Conservation (phyloP, 2,797 vertebrate genomes). For the Simalia tracyae region DNA sequence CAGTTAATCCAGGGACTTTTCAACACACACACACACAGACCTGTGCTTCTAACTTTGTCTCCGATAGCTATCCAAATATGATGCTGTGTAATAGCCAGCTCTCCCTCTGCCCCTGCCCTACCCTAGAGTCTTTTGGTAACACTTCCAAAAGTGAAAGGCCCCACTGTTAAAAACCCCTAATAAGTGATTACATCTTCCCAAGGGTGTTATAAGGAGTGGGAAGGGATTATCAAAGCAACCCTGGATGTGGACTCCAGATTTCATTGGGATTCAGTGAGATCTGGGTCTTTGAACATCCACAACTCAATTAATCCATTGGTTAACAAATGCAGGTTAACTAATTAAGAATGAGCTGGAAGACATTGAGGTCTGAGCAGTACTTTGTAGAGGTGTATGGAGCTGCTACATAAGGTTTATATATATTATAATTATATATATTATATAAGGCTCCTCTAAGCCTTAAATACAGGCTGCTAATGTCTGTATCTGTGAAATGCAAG, state of each 20-base stretch:
- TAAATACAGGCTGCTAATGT: neutral
- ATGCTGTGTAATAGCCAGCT: neutral
- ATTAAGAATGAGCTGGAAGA: neutral
- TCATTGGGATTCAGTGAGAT: neutral
- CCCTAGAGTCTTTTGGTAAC: neutral
- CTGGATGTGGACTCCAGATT: no score
- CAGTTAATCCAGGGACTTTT: neutral
- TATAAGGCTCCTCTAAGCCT: neutral
- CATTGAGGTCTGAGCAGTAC: neutral
- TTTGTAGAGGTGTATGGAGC: no score
- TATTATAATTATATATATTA: no score
- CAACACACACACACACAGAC: neutral
- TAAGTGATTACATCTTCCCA: neutral
- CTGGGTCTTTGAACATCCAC: neutral
- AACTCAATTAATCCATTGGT: constrained; percentile 3
- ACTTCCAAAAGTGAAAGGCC: neutral
- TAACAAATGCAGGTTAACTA: neutral
- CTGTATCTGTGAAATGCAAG: neutral
- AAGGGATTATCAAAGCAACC: neutral
- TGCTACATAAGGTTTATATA: no score
- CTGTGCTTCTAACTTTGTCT: neutral
- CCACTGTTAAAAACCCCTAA: neutral
- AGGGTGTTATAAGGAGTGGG: neutral
- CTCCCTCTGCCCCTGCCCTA: neutral
- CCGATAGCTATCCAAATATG: neutral